Conservation (phyloP, 2,888 invertebrate genomes). For the Daptonema setosum region DNA sequence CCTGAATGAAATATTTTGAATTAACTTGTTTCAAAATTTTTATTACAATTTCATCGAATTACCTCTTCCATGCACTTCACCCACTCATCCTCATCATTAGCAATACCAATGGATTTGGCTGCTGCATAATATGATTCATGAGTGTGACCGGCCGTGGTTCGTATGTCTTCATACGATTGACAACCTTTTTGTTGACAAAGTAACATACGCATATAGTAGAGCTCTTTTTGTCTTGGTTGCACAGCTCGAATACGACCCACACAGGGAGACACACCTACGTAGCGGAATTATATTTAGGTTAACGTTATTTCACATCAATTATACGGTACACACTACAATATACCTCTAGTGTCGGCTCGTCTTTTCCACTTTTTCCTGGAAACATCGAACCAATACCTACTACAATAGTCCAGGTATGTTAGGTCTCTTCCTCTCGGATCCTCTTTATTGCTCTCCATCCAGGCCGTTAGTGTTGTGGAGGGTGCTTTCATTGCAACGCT, state of each 20-base stretch:
- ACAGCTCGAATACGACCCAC: background rate
- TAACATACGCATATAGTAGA: background rate
- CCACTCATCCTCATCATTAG: background rate
- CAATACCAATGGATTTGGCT: background rate
- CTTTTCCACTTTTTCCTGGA: background rate
- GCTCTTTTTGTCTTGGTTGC: background rate
- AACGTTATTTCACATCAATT: too few species aligned
- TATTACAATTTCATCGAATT: too few species aligned
- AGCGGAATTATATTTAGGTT: too few species aligned
- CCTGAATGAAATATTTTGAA: too few species aligned
- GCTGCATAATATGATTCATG: background rate
- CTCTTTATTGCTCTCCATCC: background rate
- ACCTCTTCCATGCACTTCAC: background rate
- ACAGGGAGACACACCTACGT: too few species aligned
- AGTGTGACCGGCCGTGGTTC: background rate
- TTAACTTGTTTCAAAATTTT: too few species aligned
- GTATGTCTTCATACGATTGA: background rate
- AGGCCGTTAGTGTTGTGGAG: background rate
- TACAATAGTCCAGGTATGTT: background rate
- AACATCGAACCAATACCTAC: too few species aligned
- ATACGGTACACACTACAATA: too few species aligned
- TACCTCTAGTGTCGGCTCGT: background rate
- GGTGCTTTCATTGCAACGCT: too few species aligned
- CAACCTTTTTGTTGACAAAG: background rate
- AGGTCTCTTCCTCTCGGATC: background rate